Conservation (phyloP, 2,797 vertebrate genomes). For the Bradypodion ventrale region DNA sequence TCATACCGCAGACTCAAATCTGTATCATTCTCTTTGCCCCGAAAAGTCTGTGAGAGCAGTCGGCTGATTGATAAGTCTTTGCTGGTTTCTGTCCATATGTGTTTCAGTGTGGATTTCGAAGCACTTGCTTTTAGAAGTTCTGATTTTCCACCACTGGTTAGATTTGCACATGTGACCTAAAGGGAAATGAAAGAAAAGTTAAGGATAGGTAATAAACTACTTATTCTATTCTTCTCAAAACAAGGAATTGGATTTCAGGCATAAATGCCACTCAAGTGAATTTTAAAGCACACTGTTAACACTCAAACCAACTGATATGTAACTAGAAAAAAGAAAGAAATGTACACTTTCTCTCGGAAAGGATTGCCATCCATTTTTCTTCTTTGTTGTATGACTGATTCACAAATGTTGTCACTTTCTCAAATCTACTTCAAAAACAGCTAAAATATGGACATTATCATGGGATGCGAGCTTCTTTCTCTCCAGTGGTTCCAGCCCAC, state of each 20-base stretch:
- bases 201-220: conserved; percentile 26
- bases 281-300: background rate
- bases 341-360: background rate
- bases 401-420: background rate
- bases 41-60: conserved; percentile 96
- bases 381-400: background rate
- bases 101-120: conserved; percentile 94
- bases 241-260: conserved; percentile 18
- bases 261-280: background rate
- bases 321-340: background rate
- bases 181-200: conserved; percentile 63
- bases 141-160: conserved; percentile 86
- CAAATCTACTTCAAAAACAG: background rate
- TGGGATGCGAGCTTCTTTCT: background rate
- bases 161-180: conserved; percentile 88
- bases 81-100: conserved; percentile 97
- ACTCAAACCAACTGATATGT: background rate
- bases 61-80: conserved; percentile 98
- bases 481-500: background rate
- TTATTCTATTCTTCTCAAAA: background rate
- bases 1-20: conserved; percentile 96
- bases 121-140: conserved; percentile 91
- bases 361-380: background rate
- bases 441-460: background rate
- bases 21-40: conserved; percentile 92